These are phyloP conservation scores for Andrena fulva DNA, from an alignment of 2,888 invertebrate species.

Conservation along the genomic window DNA sequence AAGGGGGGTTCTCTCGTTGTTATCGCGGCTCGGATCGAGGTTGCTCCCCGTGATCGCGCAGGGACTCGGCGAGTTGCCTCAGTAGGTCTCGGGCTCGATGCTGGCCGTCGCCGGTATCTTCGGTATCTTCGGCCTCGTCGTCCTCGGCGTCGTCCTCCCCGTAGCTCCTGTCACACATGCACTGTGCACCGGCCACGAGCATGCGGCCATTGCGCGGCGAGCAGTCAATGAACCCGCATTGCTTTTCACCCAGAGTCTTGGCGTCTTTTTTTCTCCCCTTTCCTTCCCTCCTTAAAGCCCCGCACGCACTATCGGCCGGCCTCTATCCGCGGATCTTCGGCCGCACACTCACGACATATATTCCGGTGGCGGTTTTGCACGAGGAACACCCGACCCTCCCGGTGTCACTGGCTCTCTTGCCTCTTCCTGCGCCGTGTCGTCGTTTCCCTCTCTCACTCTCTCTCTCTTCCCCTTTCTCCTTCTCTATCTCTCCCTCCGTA, in stretches of 20 bases:
- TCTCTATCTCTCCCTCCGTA: constrained; percentile 21
- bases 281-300: constrained; percentile 48
- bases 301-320: constrained; percentile 59
- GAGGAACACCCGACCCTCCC: constrained; percentile 63
- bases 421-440: constrained; percentile 57
- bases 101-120: constrained; percentile 47
- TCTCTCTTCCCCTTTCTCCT: constrained; percentile 21
- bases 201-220: constrained; percentile 72
- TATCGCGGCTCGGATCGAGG: constrained; percentile 34
- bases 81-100: constrained; percentile 49
- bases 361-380: constrained; percentile 69
- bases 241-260: constrained; percentile 69
- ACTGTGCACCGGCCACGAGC: constrained; percentile 69
- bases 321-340: constrained; percentile 70
- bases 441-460: constrained; percentile 47
- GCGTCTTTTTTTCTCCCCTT: constrained; percentile 43
- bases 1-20: constrained; percentile 23
- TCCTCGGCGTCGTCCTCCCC: constrained; percentile 61
- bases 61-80: constrained; percentile 23
- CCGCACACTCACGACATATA: constrained; percentile 63
- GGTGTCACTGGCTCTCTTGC: constrained; percentile 63
- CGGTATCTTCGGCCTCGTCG: constrained; percentile 53
- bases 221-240: constrained; percentile 76
- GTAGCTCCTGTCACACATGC: constrained; percentile 71
- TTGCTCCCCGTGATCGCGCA: constrained; percentile 27